Conservation (phyloP, 30 jellyfish, hydroid and myxozoan species). For the Chrysaora quinquecirrha region DNA sequence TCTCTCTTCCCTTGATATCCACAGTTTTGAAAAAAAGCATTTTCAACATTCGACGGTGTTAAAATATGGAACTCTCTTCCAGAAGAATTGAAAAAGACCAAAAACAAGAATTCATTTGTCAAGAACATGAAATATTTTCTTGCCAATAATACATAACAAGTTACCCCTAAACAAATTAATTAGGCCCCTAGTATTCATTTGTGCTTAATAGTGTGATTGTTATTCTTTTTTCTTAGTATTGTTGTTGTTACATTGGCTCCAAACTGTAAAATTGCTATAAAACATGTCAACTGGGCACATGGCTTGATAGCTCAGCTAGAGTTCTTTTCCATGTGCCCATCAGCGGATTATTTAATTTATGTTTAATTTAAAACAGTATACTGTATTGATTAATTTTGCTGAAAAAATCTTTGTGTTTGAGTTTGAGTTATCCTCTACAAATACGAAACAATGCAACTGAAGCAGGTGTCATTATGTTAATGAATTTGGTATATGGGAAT, state of each 20-base stretch:
- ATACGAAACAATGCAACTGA: no score
- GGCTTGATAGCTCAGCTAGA: constrained; percentile 2
- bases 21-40: neutral
- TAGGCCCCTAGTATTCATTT: neutral
- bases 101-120: neutral
- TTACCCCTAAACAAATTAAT: neutral
- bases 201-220: neutral
- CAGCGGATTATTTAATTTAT: no score
- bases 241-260: neutral
- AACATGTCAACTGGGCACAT: neutral
- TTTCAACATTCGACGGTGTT: neutral
- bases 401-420: no score
- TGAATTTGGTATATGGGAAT: no score
- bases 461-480: no score
- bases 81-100: neutral
- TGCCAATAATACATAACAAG: neutral
- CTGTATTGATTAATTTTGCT: no score
- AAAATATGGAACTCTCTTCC: neutral
- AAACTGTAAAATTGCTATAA: neutral
- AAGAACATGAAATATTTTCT: neutral
- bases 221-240: neutral
- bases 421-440: no score
- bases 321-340: no score
- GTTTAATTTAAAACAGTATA: no score
- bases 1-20: no score